Percentiles rank a stretch among this genome's conserved stretches.
Evolutionary conservation across 2,113 vertebrate genomes (phyloP).

Genomic region (Carettochelys insculpta): DNA sequence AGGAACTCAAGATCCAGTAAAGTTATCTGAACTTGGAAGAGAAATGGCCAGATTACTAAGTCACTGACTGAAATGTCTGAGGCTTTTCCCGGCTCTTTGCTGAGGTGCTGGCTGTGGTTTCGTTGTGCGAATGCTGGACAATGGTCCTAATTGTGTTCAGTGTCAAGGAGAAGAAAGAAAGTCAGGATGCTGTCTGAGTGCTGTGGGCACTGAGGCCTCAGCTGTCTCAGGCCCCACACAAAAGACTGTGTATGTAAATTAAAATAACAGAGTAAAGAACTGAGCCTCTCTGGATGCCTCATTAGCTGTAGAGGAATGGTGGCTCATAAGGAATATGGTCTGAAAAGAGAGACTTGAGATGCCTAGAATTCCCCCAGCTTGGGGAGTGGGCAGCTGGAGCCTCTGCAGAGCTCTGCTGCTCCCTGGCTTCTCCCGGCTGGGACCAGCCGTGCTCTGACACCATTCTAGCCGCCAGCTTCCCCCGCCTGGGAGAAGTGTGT

Average conservation of each 20-base stretch:
- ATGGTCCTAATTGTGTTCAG: neutral
- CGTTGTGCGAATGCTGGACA: neutral
- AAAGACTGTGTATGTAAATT: neutral
- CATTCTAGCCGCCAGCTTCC: no score
- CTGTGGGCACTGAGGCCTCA: neutral
- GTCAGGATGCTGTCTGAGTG: neutral
- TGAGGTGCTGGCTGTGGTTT: neutral
- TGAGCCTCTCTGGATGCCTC: neutral
- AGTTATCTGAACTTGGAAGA: neutral
- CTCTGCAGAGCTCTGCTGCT: no score
- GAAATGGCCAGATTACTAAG: neutral
- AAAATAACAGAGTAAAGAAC: neutral
- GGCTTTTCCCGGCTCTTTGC: fast-evolving
- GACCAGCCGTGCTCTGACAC: no score
- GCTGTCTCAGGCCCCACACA: neutral
- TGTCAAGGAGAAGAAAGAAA: neutral
- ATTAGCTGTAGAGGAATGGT: neutral
- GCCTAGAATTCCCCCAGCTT: no score
- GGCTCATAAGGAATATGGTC: neutral
- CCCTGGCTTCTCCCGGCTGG: no score
- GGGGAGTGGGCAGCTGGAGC: no score
- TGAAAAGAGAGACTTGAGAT: neutral
- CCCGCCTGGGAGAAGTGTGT: no score
- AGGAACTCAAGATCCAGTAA: neutral
- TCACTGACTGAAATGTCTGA: neutral